These are phyloP conservation scores for Lepidurus couesii DNA, from an alignment of 1,140 invertebrate genomes.

Conservation along the genomic window DNA sequence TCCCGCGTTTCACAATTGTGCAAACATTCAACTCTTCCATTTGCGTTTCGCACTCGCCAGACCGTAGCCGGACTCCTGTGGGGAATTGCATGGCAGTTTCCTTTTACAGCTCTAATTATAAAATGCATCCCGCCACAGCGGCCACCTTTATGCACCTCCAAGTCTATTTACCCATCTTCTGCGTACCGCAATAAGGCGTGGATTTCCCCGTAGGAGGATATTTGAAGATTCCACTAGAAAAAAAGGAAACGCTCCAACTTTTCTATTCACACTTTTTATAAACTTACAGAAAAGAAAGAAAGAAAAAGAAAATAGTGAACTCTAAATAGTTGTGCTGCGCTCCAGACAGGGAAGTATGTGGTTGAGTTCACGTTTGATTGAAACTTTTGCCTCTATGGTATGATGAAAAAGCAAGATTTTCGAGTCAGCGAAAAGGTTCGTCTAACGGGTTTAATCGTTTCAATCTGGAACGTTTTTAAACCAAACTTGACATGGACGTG, in stretches of 20 bases:
- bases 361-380: slow-evolving; percentile 22
- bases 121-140: slow-evolving; percentile 17
- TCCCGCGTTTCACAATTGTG: slow-evolving; percentile 18
- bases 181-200: not conserved
- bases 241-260: not conserved
- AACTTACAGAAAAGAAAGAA: not conserved
- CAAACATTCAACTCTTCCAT: slow-evolving; percentile 19
- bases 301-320: not conserved
- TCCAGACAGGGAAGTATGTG: not conserved
- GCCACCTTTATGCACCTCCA: not conserved
- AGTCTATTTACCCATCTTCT: slow-evolving; percentile 13
- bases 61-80: slow-evolving; percentile 7
- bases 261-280: not conserved
- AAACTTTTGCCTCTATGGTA: not conserved
- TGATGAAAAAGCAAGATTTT: slow-evolving; percentile 10
- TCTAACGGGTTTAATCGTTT: slow-evolving; percentile 15
- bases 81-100: slow-evolving; percentile 14
- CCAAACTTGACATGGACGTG: slow-evolving; percentile 16
- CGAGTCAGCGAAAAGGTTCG: not conserved
- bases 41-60: slow-evolving; percentile 14
- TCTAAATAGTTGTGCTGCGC: not conserved
- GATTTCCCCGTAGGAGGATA: not conserved
- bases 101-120: slow-evolving; percentile 12
- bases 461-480: not conserved
- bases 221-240: not conserved